Percentiles rank a stretch among this genome's conserved stretches.
Conservation (phyloP, 2,113 vertebrate genomes). For the Lutjanus erythropterus region DNA sequence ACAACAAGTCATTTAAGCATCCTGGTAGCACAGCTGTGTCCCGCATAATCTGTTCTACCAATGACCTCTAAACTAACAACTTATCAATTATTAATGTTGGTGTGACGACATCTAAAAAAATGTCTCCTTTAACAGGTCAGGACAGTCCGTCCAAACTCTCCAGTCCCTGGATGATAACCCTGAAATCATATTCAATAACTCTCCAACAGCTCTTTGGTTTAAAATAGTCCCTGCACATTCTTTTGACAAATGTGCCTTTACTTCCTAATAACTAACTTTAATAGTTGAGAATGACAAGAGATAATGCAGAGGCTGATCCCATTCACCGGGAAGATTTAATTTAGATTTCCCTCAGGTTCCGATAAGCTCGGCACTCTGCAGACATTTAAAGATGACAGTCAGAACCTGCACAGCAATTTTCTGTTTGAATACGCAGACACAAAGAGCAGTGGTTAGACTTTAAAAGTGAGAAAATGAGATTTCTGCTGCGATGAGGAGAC, state of each 20-base stretch:
- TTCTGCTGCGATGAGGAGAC: conserved; percentile 53
- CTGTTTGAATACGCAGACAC: conserved; percentile 68
- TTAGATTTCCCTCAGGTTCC: conserved; percentile 80
- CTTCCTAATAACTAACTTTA: conserved; percentile 71
- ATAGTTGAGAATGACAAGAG: conserved; percentile 70
- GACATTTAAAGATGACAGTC: conserved; percentile 70
- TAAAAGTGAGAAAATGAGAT: conserved; percentile 60
- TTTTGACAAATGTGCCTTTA: conserved; percentile 63
- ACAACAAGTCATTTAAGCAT: background rate
- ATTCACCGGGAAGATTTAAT: conserved; percentile 79
- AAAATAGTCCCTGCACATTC: conserved; percentile 32
- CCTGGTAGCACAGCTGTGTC: background rate
- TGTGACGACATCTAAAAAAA: conserved; percentile 31
- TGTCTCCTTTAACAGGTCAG: conserved; percentile 21
- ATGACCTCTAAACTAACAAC: conserved; percentile 16
- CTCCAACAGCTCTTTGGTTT: conserved; percentile 20
- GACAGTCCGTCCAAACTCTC: background rate
- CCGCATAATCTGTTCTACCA: background rate
- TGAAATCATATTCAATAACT: conserved; percentile 46
- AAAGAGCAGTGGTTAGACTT: conserved; percentile 55
- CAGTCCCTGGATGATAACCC: conserved; percentile 15
- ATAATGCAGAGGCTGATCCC: conserved; percentile 64
- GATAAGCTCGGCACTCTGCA: conserved; percentile 72
- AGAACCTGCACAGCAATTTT: conserved; percentile 68
- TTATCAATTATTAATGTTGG: conserved; percentile 8